Percentiles rank a stretch among this genome's conserved stretches.
These are phyloP conservation scores for Ochropacha duplaris DNA, from an alignment of 2,888 invertebrate species.

Conservation along the genomic window DNA sequence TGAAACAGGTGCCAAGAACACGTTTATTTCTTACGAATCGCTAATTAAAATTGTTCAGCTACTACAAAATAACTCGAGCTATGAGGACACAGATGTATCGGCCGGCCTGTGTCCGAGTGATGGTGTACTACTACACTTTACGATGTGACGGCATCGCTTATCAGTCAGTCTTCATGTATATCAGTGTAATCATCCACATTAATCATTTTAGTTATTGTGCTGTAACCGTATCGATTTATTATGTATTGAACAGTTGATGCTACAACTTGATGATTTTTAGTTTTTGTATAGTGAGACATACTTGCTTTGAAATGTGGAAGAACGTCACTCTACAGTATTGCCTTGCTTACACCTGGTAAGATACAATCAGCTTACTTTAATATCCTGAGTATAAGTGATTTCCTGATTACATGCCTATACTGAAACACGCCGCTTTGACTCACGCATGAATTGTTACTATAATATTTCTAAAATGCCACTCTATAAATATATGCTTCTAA, in stretches of 20 bases:
- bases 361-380: constrained; percentile 81
- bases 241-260: constrained; percentile 78
- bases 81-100: constrained; percentile 22
- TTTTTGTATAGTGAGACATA: constrained; percentile 81
- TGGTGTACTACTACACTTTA: too few species aligned
- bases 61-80: constrained; percentile 21
- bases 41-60: constrained; percentile 16
- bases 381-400: constrained; percentile 80
- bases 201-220: constrained; percentile 75
- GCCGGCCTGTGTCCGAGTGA: not conserved
- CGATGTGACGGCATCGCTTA: constrained; percentile 52
- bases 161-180: constrained; percentile 54
- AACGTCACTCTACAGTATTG: constrained; percentile 82
- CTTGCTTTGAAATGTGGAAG: constrained; percentile 82
- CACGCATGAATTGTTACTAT: constrained; percentile 45
- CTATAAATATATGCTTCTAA: constrained; percentile 40
- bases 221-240: constrained; percentile 69
- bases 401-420: constrained; percentile 68
- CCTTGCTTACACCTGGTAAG: constrained; percentile 83
- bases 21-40: constrained; percentile 1
- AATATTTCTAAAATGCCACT: constrained; percentile 30
- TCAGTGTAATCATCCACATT: constrained; percentile 64
- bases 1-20: constrained; percentile 34
- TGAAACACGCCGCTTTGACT: constrained; percentile 66
- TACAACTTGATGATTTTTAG: constrained; percentile 79